Base-by-base conservation (phyloP, 2,888 invertebrate species). In the Slavum lentiscoides region DNA sequence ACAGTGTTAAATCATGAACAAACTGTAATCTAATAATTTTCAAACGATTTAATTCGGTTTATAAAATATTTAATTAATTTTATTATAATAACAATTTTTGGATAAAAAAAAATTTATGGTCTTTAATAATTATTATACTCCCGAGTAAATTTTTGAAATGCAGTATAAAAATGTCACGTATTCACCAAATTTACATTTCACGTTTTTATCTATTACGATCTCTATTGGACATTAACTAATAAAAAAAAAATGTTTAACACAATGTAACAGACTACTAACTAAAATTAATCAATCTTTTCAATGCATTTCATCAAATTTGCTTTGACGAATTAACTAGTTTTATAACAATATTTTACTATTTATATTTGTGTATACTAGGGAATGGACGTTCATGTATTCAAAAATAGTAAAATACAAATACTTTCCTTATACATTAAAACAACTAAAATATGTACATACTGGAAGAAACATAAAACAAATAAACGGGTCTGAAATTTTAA, bases 211-310 rank as follows among this genome's bases (percentile, higher is more conserved):
- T 15, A 64, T 53, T n/a, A 30, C 1, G n/a, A 62, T 30, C 19
- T 30, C 19, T 23, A 19, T 37, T 53, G 49, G 15, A 64, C 2
- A 23, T 49, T 1, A 64, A 23, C 15, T 62, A 15, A 73, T 13
- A 64, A 30, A 64, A 53, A 64, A 30, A 64, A 53, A 15, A 55
- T 21, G 23, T 61, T 61, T 17, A 61, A 49, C 17, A 23, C 17
- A 37, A 55, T 66, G 9, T 64, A 74, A 55, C 5, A 13, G 15
- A 53, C 23, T 59, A 59, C 0, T 13, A 9, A 49, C 7, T 53
- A 53, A 74, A 64, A 53, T 64, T 37, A 74, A 64, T 74, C 74
- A 64, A 74, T 53, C n/a, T 64, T 74, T 74, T 64, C 37, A 64
- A 53, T 53, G 6, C 15, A 19, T 49, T 61, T 21, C 9, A 64